These are phyloP conservation scores for Isoperla grammatica DNA, from an alignment of 2,888 invertebrate species.

Conservation along the genomic window DNA sequence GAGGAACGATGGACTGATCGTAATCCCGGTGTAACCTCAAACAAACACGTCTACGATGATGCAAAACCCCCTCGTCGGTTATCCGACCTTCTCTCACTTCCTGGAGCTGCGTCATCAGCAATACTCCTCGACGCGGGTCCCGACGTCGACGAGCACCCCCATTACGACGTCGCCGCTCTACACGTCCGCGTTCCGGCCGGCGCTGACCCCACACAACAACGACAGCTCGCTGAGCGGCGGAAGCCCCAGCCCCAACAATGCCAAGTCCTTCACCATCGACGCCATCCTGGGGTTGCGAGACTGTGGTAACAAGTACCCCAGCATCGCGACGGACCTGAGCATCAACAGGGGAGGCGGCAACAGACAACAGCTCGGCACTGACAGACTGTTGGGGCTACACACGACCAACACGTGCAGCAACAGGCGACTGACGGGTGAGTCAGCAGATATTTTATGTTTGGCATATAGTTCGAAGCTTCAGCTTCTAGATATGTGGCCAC, in stretches of 20 bases:
- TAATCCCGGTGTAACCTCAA: too few relatives aligned
- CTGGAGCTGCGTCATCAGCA: constrained; percentile 33
- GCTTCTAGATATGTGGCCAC: too few relatives aligned
- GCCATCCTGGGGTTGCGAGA: constrained; percentile 74
- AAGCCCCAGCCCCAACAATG: constrained; percentile 37
- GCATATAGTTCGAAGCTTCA: too few relatives aligned
- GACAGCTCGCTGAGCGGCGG: constrained; percentile 26
- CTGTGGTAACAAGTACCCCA: neutral
- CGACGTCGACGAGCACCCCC: neutral
- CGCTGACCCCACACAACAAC: constrained; percentile 9
- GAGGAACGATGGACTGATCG: too few relatives aligned
- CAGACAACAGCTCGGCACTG: neutral
- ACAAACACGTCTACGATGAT: constrained; percentile 33
- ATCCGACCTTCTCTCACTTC: constrained; percentile 34
- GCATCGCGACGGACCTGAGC: constrained; percentile 36
- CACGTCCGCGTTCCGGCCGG: constrained; percentile 13
- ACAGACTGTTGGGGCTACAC: too few relatives aligned
- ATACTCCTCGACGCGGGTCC: constrained; percentile 5
- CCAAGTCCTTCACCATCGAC: constrained; percentile 81
- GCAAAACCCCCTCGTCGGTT: constrained; percentile 36
- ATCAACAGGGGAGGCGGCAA: constrained; percentile 9
- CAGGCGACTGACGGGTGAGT: too few relatives aligned
- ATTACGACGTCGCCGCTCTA: constrained; percentile 18
- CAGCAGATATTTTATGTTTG: too few relatives aligned
- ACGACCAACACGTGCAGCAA: too few relatives aligned